These are phyloP conservation scores for Cyprinella venusta DNA, from an alignment of 2,797 vertebrate species.

Conservation along the genomic window DNA sequence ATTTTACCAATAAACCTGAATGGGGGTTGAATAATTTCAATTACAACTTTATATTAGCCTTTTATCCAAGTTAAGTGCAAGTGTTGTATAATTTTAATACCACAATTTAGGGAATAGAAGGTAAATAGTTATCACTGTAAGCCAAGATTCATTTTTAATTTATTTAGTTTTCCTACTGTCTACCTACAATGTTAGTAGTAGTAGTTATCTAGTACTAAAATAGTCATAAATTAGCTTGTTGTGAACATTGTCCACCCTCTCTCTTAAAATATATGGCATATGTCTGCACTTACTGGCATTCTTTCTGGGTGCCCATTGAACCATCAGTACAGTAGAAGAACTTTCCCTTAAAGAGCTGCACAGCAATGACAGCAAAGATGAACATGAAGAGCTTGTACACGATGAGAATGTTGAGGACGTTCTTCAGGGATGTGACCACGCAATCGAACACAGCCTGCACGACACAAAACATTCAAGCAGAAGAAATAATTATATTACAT, in stretches of 20 bases:
- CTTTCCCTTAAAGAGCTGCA: slow-evolving; percentile 98
- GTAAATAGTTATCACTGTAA: neutral
- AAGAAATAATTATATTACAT: neutral
- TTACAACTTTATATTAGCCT: too few species aligned
- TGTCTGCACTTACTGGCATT: slow-evolving; percentile 90
- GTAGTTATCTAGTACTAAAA: neutral
- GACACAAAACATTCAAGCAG: neutral
- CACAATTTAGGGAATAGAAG: neutral
- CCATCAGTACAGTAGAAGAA: slow-evolving; percentile 98
- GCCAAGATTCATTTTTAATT: neutral
- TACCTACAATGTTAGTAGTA: neutral
- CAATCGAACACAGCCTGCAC: slow-evolving; percentile 96
- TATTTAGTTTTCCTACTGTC: neutral
- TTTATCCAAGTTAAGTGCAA: neutral
- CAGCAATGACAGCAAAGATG: slow-evolving; percentile 98
- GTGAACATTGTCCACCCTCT: neutral
- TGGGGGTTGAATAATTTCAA: too few species aligned
- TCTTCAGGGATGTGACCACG: slow-evolving; percentile 98
- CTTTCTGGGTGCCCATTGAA: slow-evolving; percentile 94
- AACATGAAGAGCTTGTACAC: slow-evolving; percentile 99
- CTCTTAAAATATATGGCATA: neutral
- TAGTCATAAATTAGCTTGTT: neutral
- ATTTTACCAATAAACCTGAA: too few species aligned
- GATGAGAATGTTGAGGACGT: slow-evolving; percentile 98
- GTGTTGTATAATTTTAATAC: neutral